These are phyloP conservation scores for Bujurquina vittata DNA, from an alignment of 2,113 vertebrate genomes.

Conservation along the genomic window DNA sequence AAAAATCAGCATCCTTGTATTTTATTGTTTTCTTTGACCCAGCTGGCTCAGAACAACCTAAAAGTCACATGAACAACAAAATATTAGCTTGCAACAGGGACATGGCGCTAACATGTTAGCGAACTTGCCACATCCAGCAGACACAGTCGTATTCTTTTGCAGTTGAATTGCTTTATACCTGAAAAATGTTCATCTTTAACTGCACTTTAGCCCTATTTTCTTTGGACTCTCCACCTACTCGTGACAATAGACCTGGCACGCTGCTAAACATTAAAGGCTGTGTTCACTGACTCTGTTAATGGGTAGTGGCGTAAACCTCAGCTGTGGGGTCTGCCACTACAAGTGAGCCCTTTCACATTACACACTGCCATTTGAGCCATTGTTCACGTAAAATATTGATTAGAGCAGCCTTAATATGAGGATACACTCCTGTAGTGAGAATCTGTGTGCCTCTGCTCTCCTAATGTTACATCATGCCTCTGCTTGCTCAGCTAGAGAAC, in stretches of 20 bases:
- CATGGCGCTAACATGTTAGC: background rate
- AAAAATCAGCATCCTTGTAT: background rate
- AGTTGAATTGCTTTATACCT: background rate
- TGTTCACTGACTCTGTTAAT: background rate
- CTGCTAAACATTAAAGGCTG: background rate
- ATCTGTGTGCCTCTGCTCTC: background rate
- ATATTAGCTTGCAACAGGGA: background rate
- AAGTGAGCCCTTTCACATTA: background rate
- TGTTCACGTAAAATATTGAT: slow-evolving; percentile 26
- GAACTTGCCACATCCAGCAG: background rate
- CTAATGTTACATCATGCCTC: background rate
- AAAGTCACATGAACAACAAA: background rate
- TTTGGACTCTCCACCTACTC: background rate
- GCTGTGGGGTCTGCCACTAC: background rate
- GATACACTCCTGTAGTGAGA: background rate
- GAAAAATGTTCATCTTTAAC: background rate
- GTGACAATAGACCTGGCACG: background rate
- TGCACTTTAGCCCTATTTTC: background rate
- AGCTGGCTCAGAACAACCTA: background rate
- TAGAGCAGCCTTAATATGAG: background rate
- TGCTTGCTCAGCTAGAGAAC: background rate
- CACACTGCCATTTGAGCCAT: background rate
- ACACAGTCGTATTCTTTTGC: background rate
- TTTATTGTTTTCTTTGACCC: background rate
- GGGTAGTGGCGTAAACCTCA: background rate